Evolutionary conservation across 1,140 invertebrate genomes (phyloP).

Genomic region (Popillia japonica): DNA sequence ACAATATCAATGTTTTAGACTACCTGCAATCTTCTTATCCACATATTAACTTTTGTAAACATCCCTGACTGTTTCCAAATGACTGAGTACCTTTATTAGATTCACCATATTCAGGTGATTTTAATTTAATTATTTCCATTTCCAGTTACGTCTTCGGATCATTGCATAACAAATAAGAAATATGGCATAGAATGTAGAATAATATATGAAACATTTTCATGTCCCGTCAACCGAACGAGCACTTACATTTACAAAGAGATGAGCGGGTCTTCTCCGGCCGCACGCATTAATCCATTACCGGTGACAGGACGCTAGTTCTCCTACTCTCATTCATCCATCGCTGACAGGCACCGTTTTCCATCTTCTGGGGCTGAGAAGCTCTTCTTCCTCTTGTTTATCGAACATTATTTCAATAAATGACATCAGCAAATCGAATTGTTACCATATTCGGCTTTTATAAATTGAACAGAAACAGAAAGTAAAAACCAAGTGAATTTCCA

Average conservation of each 20-base stretch:
- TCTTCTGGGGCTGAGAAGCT: neutral
- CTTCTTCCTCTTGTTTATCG: neutral
- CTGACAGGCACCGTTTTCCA: constrained; percentile 8
- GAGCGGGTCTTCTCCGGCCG: neutral
- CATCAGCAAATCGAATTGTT: constrained; percentile 18
- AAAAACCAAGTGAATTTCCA: constrained; percentile 8
- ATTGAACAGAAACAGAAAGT: neutral
- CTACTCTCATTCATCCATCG: constrained; percentile 17
- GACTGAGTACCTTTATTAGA: no score
- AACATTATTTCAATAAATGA: constrained; percentile 14
- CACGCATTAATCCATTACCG: constrained; percentile 32
- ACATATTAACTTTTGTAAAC: no score
- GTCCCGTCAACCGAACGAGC: neutral
- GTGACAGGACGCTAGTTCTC: constrained; percentile 29
- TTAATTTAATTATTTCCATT: no score
- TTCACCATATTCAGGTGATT: no score
- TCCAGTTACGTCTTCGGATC: no score
- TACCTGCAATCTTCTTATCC: no score
- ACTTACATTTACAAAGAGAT: neutral
- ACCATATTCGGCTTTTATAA: neutral
- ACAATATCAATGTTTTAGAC: no score
- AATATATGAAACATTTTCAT: neutral
- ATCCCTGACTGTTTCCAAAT: no score
- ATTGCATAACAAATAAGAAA: no score
- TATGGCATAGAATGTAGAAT: neutral